Evolutionary conservation across 2,797 vertebrate species (phyloP).

Genomic region (Bryconaethiops microstoma): DNA sequence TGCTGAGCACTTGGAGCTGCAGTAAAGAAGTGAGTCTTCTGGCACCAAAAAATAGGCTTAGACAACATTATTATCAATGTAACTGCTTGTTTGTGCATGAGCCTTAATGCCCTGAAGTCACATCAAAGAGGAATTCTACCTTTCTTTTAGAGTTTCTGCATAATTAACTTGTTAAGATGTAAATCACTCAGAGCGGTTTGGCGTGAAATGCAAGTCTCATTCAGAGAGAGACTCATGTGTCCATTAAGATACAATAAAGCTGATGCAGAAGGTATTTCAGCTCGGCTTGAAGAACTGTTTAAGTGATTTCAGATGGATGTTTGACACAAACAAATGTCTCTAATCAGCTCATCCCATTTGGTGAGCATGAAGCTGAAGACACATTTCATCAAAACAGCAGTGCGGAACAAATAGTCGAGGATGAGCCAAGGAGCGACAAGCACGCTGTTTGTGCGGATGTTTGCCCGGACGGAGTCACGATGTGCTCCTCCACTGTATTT

Average conservation of each 20-base stretch:
- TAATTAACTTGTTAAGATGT: not conserved
- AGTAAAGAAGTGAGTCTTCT: not conserved
- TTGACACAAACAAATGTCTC: constrained; percentile 29
- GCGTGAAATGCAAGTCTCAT: not conserved
- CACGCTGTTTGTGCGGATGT: constrained; percentile 31
- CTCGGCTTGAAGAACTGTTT: not conserved
- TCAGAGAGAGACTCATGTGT: not conserved
- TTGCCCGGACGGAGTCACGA: constrained; percentile 3
- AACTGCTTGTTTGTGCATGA: not conserved
- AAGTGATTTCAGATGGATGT: constrained; percentile 16
- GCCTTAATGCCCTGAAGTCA: not conserved
- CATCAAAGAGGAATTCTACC: not conserved
- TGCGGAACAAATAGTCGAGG: not conserved
- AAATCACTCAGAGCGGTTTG: not conserved
- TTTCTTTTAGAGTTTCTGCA: not conserved
- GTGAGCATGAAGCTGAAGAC: constrained; percentile 32
- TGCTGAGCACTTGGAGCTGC: not conserved
- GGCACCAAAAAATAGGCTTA: not conserved
- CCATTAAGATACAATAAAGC: not conserved
- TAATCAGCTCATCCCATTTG: constrained; percentile 40
- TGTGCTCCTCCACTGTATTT: constrained; percentile 3
- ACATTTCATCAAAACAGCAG: constrained; percentile 14
- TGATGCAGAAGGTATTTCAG: constrained; percentile 12
- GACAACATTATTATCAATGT: not conserved
- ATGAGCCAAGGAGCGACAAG: constrained; percentile 9